Conservation (phyloP, 2,888 invertebrate species). For the Trichopria drosophilae region DNA sequence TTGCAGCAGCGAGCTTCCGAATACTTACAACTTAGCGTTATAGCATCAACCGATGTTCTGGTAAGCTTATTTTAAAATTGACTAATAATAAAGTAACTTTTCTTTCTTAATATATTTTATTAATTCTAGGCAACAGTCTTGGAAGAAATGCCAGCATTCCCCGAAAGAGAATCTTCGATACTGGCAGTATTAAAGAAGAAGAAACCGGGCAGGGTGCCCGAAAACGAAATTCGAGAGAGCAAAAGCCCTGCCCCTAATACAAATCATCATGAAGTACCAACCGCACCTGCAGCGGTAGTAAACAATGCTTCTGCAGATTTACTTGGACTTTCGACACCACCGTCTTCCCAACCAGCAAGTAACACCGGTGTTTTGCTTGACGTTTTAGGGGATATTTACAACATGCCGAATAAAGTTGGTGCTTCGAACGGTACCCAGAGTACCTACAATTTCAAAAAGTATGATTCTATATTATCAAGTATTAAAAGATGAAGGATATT, state of each 20-base stretch:
- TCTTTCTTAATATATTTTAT: constrained; percentile 6
- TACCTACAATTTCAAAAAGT: constrained; percentile 87
- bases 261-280: constrained; percentile 59
- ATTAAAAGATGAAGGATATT: background rate
- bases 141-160: constrained; percentile 99
- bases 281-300: constrained; percentile 51
- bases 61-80: constrained; percentile 53
- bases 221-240: constrained; percentile 80
- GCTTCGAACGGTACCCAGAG: constrained; percentile 65
- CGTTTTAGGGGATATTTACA: constrained; percentile 88
- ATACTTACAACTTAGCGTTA: constrained; percentile 93
- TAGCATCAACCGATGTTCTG: constrained; percentile 94
- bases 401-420: constrained; percentile 65
- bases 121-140: constrained; percentile 81
- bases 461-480: constrained; percentile 40
- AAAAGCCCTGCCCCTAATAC: constrained; percentile 71
- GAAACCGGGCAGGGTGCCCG: constrained; percentile 92
- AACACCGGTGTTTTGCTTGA: constrained; percentile 84
- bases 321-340: constrained; percentile 85
- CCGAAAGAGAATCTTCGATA: constrained; percentile 97
- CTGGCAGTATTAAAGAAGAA: constrained; percentile 97
- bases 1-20: constrained; percentile 97
- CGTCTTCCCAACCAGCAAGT: constrained; percentile 70
- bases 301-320: constrained; percentile 76
- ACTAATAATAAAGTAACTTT: no score